phyloP scores from a whole-genome alignment of 2,113 vertebrate genomes.

The Phocoena phocoena region DNA sequence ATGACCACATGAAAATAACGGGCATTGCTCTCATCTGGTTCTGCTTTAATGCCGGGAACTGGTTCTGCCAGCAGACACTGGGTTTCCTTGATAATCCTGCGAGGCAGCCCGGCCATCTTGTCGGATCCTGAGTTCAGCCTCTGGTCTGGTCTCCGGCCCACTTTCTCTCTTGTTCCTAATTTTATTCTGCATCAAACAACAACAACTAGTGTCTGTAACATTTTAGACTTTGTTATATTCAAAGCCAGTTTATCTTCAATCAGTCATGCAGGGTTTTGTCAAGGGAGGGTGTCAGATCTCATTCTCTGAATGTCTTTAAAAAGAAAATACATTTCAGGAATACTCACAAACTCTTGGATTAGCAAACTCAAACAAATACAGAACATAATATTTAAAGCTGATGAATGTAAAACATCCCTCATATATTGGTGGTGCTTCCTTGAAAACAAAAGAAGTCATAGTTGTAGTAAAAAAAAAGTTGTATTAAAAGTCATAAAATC shows the following conservation, averaged over 20 bases:
- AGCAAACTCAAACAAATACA: not conserved
- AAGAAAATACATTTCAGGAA: not conserved
- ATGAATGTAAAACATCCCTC: not conserved
- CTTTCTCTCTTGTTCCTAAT: not conserved
- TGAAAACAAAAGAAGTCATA: not conserved
- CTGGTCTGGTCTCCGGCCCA: too few relatives aligned
- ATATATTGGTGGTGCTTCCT: not conserved
- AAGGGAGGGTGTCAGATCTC: not conserved
- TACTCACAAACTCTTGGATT: slow-evolving; percentile 1
- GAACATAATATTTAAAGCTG: not conserved
- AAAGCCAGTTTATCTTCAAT: not conserved
- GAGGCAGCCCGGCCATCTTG: too few relatives aligned
- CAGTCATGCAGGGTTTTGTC: not conserved
- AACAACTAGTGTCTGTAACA: not conserved
- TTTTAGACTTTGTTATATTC: not conserved
- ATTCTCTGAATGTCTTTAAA: slow-evolving; percentile 6
- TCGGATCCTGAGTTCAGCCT: too few relatives aligned
- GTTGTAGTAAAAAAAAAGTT: not conserved
- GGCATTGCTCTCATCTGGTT: too few relatives aligned
- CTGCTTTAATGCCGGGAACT: too few relatives aligned
- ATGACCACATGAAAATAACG: too few relatives aligned
- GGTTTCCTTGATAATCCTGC: too few relatives aligned
- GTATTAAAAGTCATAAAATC: not conserved
- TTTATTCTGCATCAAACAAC: not conserved
- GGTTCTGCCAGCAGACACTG: too few relatives aligned